Conservation (phyloP, 2,113 vertebrate genomes). For the Oenanthe oenanthe region DNA sequence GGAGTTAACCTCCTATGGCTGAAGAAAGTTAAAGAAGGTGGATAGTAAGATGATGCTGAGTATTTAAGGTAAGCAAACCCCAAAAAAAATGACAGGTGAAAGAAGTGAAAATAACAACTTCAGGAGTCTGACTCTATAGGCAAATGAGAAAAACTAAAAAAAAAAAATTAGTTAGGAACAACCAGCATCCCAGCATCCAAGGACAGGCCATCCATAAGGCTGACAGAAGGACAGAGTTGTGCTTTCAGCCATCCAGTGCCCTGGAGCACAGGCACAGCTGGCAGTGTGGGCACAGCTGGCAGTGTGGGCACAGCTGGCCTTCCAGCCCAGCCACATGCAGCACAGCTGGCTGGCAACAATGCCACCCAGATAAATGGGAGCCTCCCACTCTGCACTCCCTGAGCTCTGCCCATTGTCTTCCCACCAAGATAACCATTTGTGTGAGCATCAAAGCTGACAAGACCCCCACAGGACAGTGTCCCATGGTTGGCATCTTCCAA, state of each 20-base stretch:
- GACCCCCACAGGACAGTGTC: background rate
- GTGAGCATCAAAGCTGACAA: background rate
- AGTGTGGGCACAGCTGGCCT: background rate
- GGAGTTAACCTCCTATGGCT: background rate
- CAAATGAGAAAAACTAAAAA: background rate
- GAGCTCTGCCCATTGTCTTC: background rate
- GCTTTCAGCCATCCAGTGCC: background rate
- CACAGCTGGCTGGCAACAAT: background rate
- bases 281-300: background rate
- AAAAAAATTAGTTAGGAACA: background rate
- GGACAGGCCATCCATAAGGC: background rate
- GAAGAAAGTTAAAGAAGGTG: background rate
- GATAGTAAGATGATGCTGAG: accelerated
- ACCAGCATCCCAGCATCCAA: background rate
- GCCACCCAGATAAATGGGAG: accelerated
- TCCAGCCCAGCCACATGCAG: background rate
- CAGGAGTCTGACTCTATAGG: background rate
- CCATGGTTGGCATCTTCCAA: background rate
- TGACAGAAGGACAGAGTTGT: background rate
- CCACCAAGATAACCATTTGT: background rate
- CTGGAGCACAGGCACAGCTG: background rate
- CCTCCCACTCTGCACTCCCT: background rate
- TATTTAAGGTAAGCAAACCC: background rate
- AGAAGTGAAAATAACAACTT: background rate
- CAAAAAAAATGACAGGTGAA: background rate